phyloP scores from a whole-genome alignment of 2,888 invertebrate genomes.

The Lochmaea crataegi region DNA sequence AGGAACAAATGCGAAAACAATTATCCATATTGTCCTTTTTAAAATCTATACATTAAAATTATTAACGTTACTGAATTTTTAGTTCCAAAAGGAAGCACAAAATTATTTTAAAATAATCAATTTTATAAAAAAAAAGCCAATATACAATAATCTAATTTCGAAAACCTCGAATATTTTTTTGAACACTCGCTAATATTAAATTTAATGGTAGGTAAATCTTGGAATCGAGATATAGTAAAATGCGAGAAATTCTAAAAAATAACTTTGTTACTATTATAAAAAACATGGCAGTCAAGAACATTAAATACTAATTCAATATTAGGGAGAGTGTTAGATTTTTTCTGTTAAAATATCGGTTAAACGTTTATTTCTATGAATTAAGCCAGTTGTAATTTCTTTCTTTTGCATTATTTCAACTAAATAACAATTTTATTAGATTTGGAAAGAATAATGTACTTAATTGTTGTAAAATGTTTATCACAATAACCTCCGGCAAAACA shows the following conservation, averaged over 20 bases:
- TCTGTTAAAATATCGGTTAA: neutral
- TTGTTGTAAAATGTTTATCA: no score
- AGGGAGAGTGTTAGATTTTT: slow-evolving; percentile 17
- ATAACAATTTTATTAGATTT: no score
- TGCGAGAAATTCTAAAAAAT: slow-evolving; percentile 47
- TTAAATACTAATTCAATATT: slow-evolving; percentile 42
- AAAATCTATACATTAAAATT: neutral
- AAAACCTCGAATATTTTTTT: slow-evolving; percentile 17
- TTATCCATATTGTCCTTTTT: neutral
- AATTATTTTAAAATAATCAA: neutral
- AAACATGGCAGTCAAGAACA: slow-evolving; percentile 51
- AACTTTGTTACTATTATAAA: slow-evolving; percentile 46
- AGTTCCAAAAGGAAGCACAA: slow-evolving; percentile 13
- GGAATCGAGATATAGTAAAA: slow-evolving; percentile 31
- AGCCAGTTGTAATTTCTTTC: no score
- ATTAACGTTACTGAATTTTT: neutral
- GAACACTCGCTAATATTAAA: slow-evolving; percentile 20
- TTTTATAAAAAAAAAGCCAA: neutral
- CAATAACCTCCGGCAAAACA: no score
- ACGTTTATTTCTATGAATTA: no score
- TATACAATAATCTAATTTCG: slow-evolving; percentile 7
- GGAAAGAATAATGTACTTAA: no score
- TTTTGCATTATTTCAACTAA: no score
- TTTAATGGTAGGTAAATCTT: slow-evolving; percentile 12
- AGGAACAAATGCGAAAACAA: neutral